Conservation (phyloP, 1,140 invertebrate genomes). For the Drosophila tani region DNA sequence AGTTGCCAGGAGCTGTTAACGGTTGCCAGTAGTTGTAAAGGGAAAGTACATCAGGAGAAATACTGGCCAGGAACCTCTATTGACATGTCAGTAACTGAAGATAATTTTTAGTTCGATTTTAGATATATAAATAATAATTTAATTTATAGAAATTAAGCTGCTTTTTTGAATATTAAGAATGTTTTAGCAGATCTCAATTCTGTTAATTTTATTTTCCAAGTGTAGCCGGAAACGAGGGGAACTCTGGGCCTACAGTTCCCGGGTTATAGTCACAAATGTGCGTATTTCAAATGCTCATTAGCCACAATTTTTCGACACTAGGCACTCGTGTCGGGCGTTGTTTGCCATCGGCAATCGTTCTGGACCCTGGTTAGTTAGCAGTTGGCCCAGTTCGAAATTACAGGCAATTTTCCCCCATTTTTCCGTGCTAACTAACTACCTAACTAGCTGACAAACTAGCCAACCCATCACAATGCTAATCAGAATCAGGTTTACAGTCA, state of each 20-base stretch:
- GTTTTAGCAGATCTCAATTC: no score
- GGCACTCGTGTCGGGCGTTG: slow-evolving; percentile 42
- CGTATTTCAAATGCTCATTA: slow-evolving; percentile 80
- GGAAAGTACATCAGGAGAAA: slow-evolving; percentile 15
- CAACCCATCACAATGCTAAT: slow-evolving; percentile 57
- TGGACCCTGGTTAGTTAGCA: slow-evolving; percentile 55
- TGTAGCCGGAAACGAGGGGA: neutral
- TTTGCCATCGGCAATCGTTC: slow-evolving; percentile 68
- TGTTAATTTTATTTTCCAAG: neutral
- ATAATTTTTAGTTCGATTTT: neutral
- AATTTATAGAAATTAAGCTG: no score
- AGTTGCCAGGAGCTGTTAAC: slow-evolving; percentile 69
- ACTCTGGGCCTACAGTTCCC: slow-evolving; percentile 29
- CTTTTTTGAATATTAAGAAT: rapidly evolving
- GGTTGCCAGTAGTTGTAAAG: slow-evolving; percentile 42
- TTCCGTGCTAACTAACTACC: slow-evolving; percentile 64
- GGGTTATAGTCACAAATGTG: slow-evolving; percentile 75
- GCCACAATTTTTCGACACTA: slow-evolving; percentile 73
- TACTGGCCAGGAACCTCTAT: no score
- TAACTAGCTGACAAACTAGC: slow-evolving; percentile 61
- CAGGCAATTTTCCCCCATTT: slow-evolving; percentile 46
- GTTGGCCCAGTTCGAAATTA: slow-evolving; percentile 37
- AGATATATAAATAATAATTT: neutral
- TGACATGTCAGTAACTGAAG: no score
- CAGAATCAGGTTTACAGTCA: slow-evolving; percentile 48